Percentiles rank a stretch among this genome's conserved stretches.
Evolutionary conservation across 1,140 invertebrate genomes (phyloP).

Genomic region (Pseudobourletiella spinata): DNA sequence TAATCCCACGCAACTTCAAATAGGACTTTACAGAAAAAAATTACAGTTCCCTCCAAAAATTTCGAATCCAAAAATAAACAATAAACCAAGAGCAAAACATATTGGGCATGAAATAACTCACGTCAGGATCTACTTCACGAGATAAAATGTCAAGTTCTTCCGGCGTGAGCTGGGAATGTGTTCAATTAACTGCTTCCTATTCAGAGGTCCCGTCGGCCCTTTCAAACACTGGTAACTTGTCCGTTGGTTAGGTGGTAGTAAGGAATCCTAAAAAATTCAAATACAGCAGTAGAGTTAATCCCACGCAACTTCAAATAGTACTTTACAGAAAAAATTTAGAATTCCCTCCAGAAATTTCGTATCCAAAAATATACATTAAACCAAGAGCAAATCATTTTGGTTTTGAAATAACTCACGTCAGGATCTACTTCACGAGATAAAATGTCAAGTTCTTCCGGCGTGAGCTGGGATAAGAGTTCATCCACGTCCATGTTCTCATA

Average conservation of each 20-base stretch:
- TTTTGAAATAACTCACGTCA: slow-evolving; percentile 97
- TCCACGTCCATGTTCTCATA: slow-evolving; percentile 97
- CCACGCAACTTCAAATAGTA: no score
- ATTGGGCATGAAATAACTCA: no score
- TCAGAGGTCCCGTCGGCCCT: slow-evolving; percentile 84
- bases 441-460: slow-evolving; percentile 92
- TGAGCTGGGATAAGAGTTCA: slow-evolving; percentile 83
- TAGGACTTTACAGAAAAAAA: no score
- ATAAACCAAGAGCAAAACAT: no score
- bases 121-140: slow-evolving; percentile 98
- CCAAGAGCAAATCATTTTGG: no score
- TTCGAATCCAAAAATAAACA: neutral
- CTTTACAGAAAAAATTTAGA: no score
- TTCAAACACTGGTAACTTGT: slow-evolving; percentile 94
- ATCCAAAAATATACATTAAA: no score
- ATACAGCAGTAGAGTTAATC: no score
- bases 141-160: slow-evolving; percentile 96
- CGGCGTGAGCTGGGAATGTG: slow-evolving; percentile 86
- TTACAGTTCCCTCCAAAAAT: no score
- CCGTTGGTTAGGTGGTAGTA: slow-evolving; percentile 90
- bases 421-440: slow-evolving; percentile 98
- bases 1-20: no score
- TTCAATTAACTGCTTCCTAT: slow-evolving; percentile 92
- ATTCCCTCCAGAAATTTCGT: no score
- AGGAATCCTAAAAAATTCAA: slow-evolving; percentile 79